Base-by-base conservation (phyloP, 2,888 invertebrate species). In the Leptarthrus brevirostris region DNA sequence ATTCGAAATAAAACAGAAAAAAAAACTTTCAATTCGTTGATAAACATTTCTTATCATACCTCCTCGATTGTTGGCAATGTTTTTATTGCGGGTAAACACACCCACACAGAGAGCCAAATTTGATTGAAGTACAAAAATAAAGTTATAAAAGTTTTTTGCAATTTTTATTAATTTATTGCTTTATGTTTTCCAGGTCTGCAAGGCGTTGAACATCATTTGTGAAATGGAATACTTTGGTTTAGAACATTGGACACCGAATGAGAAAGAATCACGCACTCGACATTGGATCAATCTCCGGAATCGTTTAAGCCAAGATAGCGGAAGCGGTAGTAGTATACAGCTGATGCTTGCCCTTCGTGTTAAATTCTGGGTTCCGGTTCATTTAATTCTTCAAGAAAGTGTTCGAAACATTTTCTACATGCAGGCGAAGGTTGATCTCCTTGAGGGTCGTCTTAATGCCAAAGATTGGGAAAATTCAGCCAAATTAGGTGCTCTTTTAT, bases 341-440 rank as follows among this genome's bases (percentile, higher is more conserved):
- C 52, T 84, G 26, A 82, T 81, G 82, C 78, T 85, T n/a, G 84
- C 84, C 1, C 76, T 85, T 56, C 80, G 85, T 2, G 93, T 95
- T 79, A 96, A 96, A 85, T 96, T 95, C 87, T 95, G 94, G 93
- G 95, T 96, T 53, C 94, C 94, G 2, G 95, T 95, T 2, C 95
- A 95, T 85, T 89, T 92, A 75, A 88, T 96, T 75, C 89, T 94
- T 76, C 94, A 94, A 84, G 94, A 94, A 82, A 90, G 91, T 47
- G 95, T 94, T 20, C 91, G 93, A 3, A 81, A 94, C 83, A 90
- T 93, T 83, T 95, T 95, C 85, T 96, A 93, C 82, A 89, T 94
- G 78, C 93, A 95, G 84, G 92, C 94, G 1, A 90, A 91, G 80
- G 87, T 91, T 1, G 94, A 95, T 82, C 85, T 93, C 77, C 86